phyloP scores from a whole-genome alignment of 2,888 invertebrate genomes.

The Iphiclides podalirius region DNA sequence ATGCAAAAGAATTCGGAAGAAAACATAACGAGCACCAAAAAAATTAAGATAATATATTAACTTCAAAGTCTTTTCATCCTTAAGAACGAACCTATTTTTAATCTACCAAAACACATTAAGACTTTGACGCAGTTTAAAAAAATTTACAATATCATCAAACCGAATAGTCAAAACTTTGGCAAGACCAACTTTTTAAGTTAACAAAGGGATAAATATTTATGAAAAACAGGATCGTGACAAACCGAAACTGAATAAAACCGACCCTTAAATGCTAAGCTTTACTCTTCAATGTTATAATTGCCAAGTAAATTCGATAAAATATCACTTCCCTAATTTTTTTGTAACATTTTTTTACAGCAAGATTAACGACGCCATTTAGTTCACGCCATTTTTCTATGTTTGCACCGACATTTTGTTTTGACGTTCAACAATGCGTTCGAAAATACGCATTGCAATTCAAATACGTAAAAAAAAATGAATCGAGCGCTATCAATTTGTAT shows the following conservation, averaged over 20 bases:
- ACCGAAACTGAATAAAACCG: slow-evolving; percentile 32
- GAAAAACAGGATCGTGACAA: slow-evolving; percentile 39
- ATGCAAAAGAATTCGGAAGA: slow-evolving; percentile 39
- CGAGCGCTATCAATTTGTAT: no score
- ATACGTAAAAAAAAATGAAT: not conserved
- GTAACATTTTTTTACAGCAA: slow-evolving; percentile 29
- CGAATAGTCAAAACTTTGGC: slow-evolving; percentile 51
- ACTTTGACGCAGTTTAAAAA: slow-evolving; percentile 17
- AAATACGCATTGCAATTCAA: no score
- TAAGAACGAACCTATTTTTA: slow-evolving; percentile 28
- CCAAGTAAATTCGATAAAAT: slow-evolving; percentile 75
- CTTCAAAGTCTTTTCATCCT: slow-evolving; percentile 27
- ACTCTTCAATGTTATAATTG: slow-evolving; percentile 45
- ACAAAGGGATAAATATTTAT: slow-evolving; percentile 30
- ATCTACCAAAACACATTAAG: slow-evolving; percentile 23
- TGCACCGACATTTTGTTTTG: not conserved
- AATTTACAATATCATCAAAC: slow-evolving; percentile 22
- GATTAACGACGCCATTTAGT: not conserved
- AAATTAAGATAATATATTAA: slow-evolving; percentile 29
- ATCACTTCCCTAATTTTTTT: slow-evolving; percentile 48
- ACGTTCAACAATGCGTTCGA: not conserved
- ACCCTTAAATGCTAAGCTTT: slow-evolving; percentile 39
- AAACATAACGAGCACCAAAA: slow-evolving; percentile 50
- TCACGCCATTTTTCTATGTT: slow-evolving; percentile 1
- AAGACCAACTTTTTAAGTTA: slow-evolving; percentile 45